Evolutionary conservation across 2,888 invertebrate genomes (phyloP).

Genomic region (Acleris literana): DNA sequence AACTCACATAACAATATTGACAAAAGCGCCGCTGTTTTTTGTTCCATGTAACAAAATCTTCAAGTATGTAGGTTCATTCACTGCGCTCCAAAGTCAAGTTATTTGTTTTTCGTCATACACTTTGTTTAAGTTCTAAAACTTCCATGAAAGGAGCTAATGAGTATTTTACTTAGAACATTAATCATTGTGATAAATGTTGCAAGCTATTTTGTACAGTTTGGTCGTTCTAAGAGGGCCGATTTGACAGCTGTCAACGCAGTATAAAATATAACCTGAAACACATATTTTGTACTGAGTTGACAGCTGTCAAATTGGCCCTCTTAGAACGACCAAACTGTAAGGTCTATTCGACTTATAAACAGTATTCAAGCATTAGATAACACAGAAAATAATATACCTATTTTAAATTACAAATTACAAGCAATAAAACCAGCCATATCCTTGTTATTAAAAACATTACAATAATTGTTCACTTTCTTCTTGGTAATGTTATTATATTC

Average conservation of each 20-base stretch:
- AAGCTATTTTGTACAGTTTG: too few species aligned
- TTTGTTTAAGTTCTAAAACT: neutral
- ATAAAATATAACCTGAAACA: too few species aligned
- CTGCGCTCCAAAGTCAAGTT: neutral
- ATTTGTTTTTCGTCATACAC: neutral
- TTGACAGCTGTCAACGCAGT: too few species aligned
- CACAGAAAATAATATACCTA: neutral
- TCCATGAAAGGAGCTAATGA: constrained; percentile 3
- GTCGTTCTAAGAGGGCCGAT: too few species aligned
- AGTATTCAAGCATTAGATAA: neutral
- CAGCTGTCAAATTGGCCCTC: too few species aligned
- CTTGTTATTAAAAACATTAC: too few species aligned
- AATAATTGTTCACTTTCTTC: neutral
- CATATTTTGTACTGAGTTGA: too few species aligned
- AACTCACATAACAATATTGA: neutral
- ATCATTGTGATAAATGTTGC: constrained; percentile 6
- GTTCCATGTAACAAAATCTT: neutral
- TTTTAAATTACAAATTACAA: neutral
- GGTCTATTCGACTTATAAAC: neutral
- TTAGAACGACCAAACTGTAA: too few species aligned
- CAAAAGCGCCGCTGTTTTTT: neutral
- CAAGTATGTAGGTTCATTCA: neutral
- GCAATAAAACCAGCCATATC: too few species aligned
- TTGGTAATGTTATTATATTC: neutral
- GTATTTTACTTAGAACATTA: constrained; percentile 2